These are phyloP conservation scores for Clarias platycephalus DNA, from an alignment of 2,797 vertebrate species.

Conservation along the genomic window DNA sequence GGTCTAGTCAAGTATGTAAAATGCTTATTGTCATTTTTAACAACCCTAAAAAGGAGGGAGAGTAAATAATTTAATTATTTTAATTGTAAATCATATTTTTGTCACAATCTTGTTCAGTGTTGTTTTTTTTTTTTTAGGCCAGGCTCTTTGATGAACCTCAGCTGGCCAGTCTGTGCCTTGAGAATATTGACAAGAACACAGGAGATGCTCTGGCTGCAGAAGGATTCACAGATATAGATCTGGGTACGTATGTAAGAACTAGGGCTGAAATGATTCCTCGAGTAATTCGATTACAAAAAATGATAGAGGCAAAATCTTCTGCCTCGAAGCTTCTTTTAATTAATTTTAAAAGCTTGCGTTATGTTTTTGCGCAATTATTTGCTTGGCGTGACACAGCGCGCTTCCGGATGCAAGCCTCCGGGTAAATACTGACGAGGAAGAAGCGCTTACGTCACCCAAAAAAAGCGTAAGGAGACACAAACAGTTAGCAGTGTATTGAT, in stretches of 20 bases:
- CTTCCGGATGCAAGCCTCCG: no score
- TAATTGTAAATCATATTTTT: not conserved
- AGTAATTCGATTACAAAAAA: no score
- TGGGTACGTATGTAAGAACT: conserved; percentile 73
- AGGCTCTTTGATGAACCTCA: conserved; percentile 96
- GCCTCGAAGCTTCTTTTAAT: no score
- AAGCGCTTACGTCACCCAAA: no score
- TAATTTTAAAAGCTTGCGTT: no score
- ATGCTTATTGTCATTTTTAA: not conserved
- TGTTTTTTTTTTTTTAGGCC: conserved; percentile 71
- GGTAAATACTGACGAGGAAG: no score
- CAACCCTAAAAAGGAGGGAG: not conserved
- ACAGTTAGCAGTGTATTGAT: no score
- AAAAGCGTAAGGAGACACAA: no score
- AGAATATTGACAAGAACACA: conserved; percentile 98
- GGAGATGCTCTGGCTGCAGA: conserved; percentile 92
- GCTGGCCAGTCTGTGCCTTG: conserved; percentile 93
- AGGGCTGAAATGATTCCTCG: no score
- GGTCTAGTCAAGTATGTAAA: not conserved
- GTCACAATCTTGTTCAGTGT: not conserved
- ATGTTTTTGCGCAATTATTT: no score
- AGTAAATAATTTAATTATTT: not conserved
- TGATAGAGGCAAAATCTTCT: no score
- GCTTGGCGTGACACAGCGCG: no score
- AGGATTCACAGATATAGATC: conserved; percentile 95